Percentiles rank a stretch among this genome's conserved stretches.
Evolutionary conservation across 2,797 vertebrate species (phyloP).

Genomic region (Anguilla megastoma): DNA sequence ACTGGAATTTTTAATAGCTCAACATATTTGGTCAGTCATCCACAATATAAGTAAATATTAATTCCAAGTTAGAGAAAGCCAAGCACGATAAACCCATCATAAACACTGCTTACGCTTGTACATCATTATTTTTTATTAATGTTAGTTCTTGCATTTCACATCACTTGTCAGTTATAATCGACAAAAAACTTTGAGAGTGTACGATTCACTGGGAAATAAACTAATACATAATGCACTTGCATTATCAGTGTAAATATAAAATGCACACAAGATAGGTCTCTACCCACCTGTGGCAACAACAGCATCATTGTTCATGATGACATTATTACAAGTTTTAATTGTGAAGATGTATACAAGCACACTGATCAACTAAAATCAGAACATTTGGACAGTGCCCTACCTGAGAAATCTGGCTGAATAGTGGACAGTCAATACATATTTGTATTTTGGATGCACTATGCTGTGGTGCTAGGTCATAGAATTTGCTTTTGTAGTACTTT

Average conservation of each 20-base stretch:
- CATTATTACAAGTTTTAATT: neutral
- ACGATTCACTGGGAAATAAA: neutral
- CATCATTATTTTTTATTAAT: too few species aligned
- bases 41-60: too few species aligned
- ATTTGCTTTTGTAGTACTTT: neutral
- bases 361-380: neutral
- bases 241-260: neutral
- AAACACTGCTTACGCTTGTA: too few species aligned
- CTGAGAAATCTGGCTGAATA: neutral
- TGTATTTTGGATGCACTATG: neutral
- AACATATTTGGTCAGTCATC: too few species aligned
- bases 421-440: neutral
- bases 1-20: too few species aligned
- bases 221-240: neutral
- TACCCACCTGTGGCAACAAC: neutral
- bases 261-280: neutral
- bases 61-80: too few species aligned
- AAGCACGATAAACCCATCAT: too few species aligned
- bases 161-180: too few species aligned
- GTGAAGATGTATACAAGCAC: neutral
- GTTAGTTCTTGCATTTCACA: too few species aligned
- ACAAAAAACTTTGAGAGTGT: too few species aligned
- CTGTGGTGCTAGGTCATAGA: neutral
- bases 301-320: neutral
- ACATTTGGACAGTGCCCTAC: neutral